These are phyloP conservation scores for Hypsibius dujardini DNA, from an alignment of 1,140 invertebrate species.

Conservation along the genomic window DNA sequence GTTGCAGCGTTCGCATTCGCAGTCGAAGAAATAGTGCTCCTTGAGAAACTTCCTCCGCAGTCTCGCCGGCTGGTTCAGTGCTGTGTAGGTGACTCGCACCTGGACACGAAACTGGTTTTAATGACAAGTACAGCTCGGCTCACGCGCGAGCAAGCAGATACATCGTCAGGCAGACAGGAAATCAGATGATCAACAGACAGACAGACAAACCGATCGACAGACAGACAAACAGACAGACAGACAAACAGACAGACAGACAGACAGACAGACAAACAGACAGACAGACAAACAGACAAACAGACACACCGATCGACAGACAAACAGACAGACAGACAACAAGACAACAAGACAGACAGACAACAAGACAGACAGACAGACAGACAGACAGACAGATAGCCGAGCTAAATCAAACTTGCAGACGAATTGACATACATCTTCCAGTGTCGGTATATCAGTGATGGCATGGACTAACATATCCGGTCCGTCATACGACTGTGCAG, in stretches of 20 bases:
- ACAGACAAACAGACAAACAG: too few relatives aligned
- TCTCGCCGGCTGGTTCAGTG: neutral
- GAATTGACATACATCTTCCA: conserved; percentile 7
- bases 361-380: too few relatives aligned
- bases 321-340: too few relatives aligned
- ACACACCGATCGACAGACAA: too few relatives aligned
- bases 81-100: conserved; percentile 3
- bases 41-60: conserved; percentile 1
- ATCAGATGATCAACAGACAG: neutral
- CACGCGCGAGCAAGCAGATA: too few relatives aligned
- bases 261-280: too few relatives aligned
- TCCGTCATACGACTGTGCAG: conserved; percentile 7
- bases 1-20: neutral
- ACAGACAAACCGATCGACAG: neutral
- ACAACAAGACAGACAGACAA: too few relatives aligned
- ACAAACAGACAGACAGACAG: too few relatives aligned
- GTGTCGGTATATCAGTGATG: neutral
- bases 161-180: neutral
- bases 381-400: too few relatives aligned
- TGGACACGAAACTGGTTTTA: neutral
- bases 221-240: neutral
- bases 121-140: too few relatives aligned
- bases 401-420: neutral
- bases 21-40: conserved; percentile 15
- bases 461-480: conserved; percentile 5